Base-by-base conservation (phyloP, 1,140 invertebrate species). In the Aphis gossypii region DNA sequence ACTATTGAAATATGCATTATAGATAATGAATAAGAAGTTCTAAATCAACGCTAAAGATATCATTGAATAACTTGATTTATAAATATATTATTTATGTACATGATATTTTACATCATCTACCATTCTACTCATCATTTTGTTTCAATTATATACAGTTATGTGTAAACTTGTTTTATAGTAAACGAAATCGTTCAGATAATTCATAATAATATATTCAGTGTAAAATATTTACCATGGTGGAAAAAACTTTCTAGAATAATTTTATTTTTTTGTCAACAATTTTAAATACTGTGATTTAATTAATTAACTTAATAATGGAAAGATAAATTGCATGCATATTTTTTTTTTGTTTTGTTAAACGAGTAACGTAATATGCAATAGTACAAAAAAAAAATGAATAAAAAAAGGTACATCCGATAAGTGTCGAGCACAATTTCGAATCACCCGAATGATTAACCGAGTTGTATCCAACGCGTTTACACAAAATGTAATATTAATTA, bases 401-500 rank as follows among this genome's bases (percentile, higher is more conserved):
- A n/a, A 76, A 76, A 76, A 68, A 14, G 60, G n/a, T 76, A n/a
- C 60, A n/a, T 76, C n/a, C 60, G 60, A n/a, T 76, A 35, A 76
- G 14, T 76, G 60, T 76, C n/a, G 60, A 76, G 14, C n/a, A 76
- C 30, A 76, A 76, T 76, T 76, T 76, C n/a, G 14, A 76, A 76
- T n/a, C 60, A 76, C 30, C 60, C n/a, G 4, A 76, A 76, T 76
- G 60, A 76, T 76, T 76, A 76, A 76, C 60, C 60, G 60, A 76
- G 11, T n/a, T 76, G 60, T 76, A n/a, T 76, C 30, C n/a, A 18
- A 76, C 14, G 60, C n/a, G 60, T 76, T 76, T 76, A n/a, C 14
- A 76, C n/a, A 76, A n/a, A 76, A 76, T n/a, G 30, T 18, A 76
- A n/a, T 76, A 76, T 76, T 76, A n/a, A 76, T 76, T 76, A 76